Base-by-base conservation (phyloP, 1,140 invertebrate species). In the Neoseiulus cucumeris region DNA sequence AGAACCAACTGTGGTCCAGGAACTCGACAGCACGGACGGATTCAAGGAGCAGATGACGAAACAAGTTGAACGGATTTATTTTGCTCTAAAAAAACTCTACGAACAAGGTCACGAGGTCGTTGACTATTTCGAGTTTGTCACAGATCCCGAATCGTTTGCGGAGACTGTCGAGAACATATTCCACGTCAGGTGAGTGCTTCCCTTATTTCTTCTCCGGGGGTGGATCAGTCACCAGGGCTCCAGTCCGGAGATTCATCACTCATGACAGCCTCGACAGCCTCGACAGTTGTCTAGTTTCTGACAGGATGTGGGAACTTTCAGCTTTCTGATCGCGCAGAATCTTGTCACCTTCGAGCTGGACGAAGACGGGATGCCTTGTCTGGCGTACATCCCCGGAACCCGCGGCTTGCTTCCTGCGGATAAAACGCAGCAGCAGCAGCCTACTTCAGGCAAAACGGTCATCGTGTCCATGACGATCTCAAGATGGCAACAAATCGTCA, bases 321-420 rank as follows among this genome's bases (percentile, higher is more conserved):
- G 51, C 51, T 59, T 59, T 33, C 22, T 68, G 30, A 44, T 20
- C n/a, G 51, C 25, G 7, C 44, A 66, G 51, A 70, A 41, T 12
- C 66, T 33, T 30, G 44, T 55, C 25, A 30, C 1, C 5, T 20
- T 41, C 12, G 28, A 44, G 39, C 29, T 59, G 22, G 44, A 67
- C 42, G 64, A 65, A 17, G 64, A 45, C 28, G 64, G 42, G 17
- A 41, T 22, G 51, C 51, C 51, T 5, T 59, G 25, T 6, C 51
- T 59, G 22, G 25, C 51, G 1, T 59, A 29, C 51, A 33, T 59
- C 4, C 33, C 33, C 4, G 33, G 33, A 4, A 39, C 33, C 33
- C 4, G 33, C 4, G 33, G 33, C 33, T 9, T 39, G 33, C 4
- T 39, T 39, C 4, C 33, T 6, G 4, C 33, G 9, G 33, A 39